Base-by-base conservation (phyloP, 2,797 vertebrate species). In the Eremophila alpestris region DNA sequence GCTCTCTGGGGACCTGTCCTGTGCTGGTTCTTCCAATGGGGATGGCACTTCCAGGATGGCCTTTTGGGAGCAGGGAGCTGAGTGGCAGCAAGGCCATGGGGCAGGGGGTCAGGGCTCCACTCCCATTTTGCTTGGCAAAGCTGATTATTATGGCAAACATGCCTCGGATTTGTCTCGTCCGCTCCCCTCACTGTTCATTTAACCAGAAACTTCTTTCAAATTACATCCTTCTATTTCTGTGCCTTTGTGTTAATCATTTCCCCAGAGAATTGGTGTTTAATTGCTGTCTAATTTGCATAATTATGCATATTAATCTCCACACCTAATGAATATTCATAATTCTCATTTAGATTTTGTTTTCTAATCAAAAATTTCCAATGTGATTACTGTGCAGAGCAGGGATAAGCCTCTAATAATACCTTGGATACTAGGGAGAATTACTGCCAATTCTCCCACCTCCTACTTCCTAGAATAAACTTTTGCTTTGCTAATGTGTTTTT, bases 261-360 rank as follows among this genome's bases (percentile, higher is more conserved):
- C 95, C 94, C 49, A 30, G 95, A 97, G 96, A 98, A 97, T 34
- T 76, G 90, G 89, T 96, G 98, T 98, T 99, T 99, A 99, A 99
- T 98, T 99, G 98, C 98, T 98, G 97, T 96, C 98, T 99, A 97
- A 99, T 99, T 99, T 99, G 98, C 99, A 99, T 99, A 98, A 99
- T 98, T 98, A 98, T 99, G 99, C 99, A 99, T 99, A 99, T 99
- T 99, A 99, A 99, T 99, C 98, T 40, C 18, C 19, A 90, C 88
- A 87, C 95, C 98, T 98, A 98, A 99, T 99, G 98, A 99, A 99
- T 99, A 99, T 99, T 99, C 99, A 99, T 99, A 97, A 65, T 93
- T 94, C 86, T 93, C 96, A 94, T 98, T 99, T 99, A 98, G 98
- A 98, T 98, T 99, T 98, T 98, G 98, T 99, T 99, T 98, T 98